Evolutionary conservation across 2,797 vertebrate species (phyloP).

Genomic region (Syndactyla subalaris): DNA sequence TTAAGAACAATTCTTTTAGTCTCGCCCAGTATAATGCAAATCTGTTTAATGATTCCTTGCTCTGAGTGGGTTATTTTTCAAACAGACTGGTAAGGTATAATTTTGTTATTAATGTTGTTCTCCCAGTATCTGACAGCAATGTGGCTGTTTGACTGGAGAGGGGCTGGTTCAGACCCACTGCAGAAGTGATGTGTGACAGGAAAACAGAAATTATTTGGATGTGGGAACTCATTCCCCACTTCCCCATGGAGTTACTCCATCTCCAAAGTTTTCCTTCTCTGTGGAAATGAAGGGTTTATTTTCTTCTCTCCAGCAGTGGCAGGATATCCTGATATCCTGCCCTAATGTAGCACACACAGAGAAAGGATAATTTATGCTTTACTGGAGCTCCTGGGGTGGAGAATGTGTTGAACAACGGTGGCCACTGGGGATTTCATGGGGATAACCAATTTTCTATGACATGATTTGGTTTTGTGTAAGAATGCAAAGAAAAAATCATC

Average conservation of each 20-base stretch:
- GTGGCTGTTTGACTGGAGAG: neutral
- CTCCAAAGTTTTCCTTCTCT: neutral
- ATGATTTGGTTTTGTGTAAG: neutral
- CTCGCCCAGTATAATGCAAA: neutral
- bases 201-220: neutral
- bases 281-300: neutral
- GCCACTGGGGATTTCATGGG: neutral
- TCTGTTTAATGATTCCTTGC: neutral
- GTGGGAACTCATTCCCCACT: neutral
- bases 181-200: neutral
- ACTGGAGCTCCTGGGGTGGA: neutral
- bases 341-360: fast-evolving
- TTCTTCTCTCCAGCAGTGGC: neutral
- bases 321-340: neutral
- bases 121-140: neutral
- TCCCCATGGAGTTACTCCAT: neutral
- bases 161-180: neutral
- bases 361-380: neutral
- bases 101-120: neutral
- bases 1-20: neutral
- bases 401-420: fast-evolving
- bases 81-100: neutral
- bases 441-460: neutral
- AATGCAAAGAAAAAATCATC: neutral
- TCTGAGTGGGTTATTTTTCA: neutral